Base-by-base conservation (phyloP, 2,888 invertebrate species). In the Seira musarum region DNA sequence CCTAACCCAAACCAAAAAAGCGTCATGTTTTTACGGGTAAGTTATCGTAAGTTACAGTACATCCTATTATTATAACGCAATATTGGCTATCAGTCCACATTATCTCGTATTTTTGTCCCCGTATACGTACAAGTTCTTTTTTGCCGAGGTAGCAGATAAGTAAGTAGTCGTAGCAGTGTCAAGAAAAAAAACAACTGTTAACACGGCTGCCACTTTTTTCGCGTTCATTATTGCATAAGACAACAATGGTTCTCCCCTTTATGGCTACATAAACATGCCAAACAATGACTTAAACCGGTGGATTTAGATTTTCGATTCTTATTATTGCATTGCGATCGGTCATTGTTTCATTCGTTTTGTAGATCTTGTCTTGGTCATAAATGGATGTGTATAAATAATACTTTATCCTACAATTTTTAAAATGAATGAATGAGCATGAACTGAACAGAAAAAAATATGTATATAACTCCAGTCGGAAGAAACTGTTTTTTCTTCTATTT, bases 281-380 rank as follows among this genome's bases (percentile, higher is more conserved):
- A 71, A 67, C 49, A 64, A 63, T 53, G 68, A 69, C 25, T 76
- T 68, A 40, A 40, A 40, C 40, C 40, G 40, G 40, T 49, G 63
- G n/a, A n/a, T n/a, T n/a, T n/a, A n/a, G n/a, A n/a, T n/a, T n/a
- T n/a, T n/a, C n/a, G n/a, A n/a, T n/a, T 13, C 40, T 40, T 40
- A 5, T 8, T 13, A 40, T 13, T 40, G 40, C 40, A 17, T 49
- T 64, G 57, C 60, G 70, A 30, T 70, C 61, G 76, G 76, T 70
- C 76, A 77, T 77, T 77, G 76, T 77, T 77, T 65, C 40, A 40
- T 40, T 5, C 13, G 13, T 8, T 40, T 40, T n/a, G n/a, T n/a
- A n/a, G n/a, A n/a, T n/a, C n/a, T n/a, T n/a, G n/a, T 40, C 40
- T 5, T 13, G 5, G 40, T 13, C 40, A 13, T 40, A 40, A 40